Evolutionary conservation across 1,140 invertebrate genomes (phyloP).

Genomic region (Stegodyphus mimosarum): DNA sequence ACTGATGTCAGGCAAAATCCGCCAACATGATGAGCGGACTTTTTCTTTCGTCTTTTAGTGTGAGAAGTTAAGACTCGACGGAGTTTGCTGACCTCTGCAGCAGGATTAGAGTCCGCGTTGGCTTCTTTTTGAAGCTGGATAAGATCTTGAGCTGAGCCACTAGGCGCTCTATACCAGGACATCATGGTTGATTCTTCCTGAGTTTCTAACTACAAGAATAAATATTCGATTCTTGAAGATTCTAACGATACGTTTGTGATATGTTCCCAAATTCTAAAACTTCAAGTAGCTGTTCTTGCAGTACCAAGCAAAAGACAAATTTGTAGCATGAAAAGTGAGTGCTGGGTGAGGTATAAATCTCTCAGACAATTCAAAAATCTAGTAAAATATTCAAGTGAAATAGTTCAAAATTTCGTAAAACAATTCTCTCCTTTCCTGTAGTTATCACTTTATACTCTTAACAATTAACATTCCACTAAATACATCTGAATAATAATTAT

Average conservation of each 20-base stretch:
- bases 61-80: constrained; percentile 69
- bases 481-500: too few relatives aligned
- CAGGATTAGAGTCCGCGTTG: constrained; percentile 28
- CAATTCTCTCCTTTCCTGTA: too few relatives aligned
- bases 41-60: constrained; percentile 66
- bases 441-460: too few relatives aligned
- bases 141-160: constrained; percentile 53
- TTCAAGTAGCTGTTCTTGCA: neutral
- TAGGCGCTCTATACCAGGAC: constrained; percentile 55
- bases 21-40: constrained; percentile 57
- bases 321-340: neutral
- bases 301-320: neutral
- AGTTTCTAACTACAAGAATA: neutral
- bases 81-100: constrained; percentile 65
- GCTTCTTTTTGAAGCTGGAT: constrained; percentile 42
- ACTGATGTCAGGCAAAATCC: constrained; percentile 67
- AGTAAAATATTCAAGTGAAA: too few relatives aligned
- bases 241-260: neutral
- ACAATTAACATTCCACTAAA: too few relatives aligned
- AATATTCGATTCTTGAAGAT: neutral
- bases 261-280: neutral
- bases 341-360: neutral
- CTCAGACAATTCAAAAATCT: neutral
- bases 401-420: too few relatives aligned
- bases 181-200: constrained; percentile 24